phyloP scores from a whole-genome alignment of 2,888 invertebrate genomes.

The Cantharis flavilabris region DNA sequence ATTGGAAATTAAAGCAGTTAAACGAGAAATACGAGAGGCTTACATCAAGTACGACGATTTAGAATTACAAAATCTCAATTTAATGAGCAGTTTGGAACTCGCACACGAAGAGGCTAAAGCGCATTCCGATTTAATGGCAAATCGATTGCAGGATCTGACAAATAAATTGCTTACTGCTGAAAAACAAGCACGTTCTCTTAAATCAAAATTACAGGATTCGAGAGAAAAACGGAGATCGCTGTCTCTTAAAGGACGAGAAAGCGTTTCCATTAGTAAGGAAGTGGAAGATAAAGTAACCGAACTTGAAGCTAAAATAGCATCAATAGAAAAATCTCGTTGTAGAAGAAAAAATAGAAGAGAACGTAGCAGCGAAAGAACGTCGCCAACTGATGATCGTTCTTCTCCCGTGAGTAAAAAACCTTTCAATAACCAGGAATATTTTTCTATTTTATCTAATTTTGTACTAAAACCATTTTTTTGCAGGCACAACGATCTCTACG shows the following conservation, averaged over 20 bases:
- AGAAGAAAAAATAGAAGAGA: slow-evolving; percentile 57
- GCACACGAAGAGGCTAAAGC: slow-evolving; percentile 68
- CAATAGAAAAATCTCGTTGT: slow-evolving; percentile 62
- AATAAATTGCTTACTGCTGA: slow-evolving; percentile 80
- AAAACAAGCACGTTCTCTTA: slow-evolving; percentile 77
- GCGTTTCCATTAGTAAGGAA: slow-evolving; percentile 79
- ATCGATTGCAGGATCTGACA: slow-evolving; percentile 82
- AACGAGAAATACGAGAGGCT: slow-evolving; percentile 77
- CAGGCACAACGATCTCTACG: slow-evolving; percentile 51
- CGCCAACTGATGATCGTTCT: slow-evolving; percentile 55
- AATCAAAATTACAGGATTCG: slow-evolving; percentile 79
- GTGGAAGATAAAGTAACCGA: slow-evolving; percentile 84
- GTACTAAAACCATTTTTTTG: background rate
- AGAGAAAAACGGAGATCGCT: slow-evolving; percentile 79
- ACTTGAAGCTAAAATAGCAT: slow-evolving; percentile 75
- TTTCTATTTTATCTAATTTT: no score
- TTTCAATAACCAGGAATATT: no score
- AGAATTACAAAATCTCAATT: slow-evolving; percentile 76
- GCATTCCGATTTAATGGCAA: slow-evolving; percentile 79
- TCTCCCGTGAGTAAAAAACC: slow-evolving; percentile 16
- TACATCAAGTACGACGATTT: slow-evolving; percentile 80
- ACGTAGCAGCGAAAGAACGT: slow-evolving; percentile 53
- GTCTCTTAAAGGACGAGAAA: slow-evolving; percentile 80
- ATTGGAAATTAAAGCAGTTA: slow-evolving; percentile 81
- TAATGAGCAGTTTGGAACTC: slow-evolving; percentile 72